Evolutionary conservation across 2,113 vertebrate species (phyloP).

Genomic region (Tetrao urogallus): DNA sequence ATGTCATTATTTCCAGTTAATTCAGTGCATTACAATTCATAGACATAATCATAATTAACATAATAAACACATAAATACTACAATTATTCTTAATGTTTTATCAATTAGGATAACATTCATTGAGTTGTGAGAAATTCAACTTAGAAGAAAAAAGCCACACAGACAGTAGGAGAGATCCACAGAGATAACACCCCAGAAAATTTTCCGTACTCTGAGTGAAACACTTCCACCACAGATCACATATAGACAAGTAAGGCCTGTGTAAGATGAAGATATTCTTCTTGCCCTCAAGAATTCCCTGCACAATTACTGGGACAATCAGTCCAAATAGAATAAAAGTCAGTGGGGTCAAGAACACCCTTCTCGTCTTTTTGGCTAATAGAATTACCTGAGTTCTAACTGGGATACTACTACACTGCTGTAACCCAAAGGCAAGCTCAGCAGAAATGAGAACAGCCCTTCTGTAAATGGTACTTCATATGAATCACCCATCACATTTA

Average conservation of each 20-base stretch:
- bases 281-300: neutral
- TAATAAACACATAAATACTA: neutral
- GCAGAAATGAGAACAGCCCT: neutral
- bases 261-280: neutral
- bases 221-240: neutral
- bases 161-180: neutral
- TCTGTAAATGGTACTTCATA: neutral
- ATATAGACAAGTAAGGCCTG: neutral
- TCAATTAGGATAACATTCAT: neutral
- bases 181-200: neutral
- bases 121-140: neutral
- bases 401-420: neutral
- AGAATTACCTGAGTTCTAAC: neutral
- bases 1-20: neutral
- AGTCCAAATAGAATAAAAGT: neutral
- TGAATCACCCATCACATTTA: neutral
- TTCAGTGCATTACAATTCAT: neutral
- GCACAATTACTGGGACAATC: neutral
- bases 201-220: neutral
- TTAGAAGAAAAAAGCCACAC: neutral
- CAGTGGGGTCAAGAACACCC: neutral
- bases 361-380: neutral
- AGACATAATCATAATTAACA: neutral
- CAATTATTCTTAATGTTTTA: neutral
- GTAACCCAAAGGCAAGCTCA: neutral